A percentile compares a stretch with the other conserved stretches of the same genome.
These are phyloP conservation scores for Zaprionus kolodkinae DNA, from an alignment of 1,140 invertebrate species.

Conservation along the genomic window DNA sequence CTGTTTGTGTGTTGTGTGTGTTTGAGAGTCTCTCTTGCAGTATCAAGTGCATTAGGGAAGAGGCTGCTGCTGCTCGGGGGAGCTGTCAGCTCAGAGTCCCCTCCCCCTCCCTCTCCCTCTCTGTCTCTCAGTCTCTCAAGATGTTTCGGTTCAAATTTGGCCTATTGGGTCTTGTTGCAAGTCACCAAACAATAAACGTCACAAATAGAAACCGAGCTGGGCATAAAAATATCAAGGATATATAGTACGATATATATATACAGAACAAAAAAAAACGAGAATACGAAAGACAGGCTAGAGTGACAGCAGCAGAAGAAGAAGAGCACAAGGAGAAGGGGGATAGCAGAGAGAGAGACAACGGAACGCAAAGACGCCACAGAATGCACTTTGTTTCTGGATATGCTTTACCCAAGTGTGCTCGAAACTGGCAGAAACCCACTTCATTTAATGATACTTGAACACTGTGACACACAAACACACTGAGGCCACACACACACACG, in stretches of 20 bases:
- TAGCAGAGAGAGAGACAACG: conserved; percentile 54
- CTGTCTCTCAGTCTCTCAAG: conserved; percentile 51
- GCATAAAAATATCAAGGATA: conserved; percentile 80
- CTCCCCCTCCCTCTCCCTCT: conserved; percentile 10
- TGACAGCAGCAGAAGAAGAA: not conserved
- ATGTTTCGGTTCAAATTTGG: conserved; percentile 72
- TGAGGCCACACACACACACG: conserved; percentile 29
- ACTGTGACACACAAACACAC: conserved; percentile 82
- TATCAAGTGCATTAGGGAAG: conserved; percentile 12
- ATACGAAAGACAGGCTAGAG: conserved; percentile 28
- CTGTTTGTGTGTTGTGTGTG: conserved; percentile 18
- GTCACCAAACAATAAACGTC: conserved; percentile 76
- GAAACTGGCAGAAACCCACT: conserved; percentile 84
- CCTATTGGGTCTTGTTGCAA: conserved; percentile 73
- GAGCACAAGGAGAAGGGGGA: not conserved
- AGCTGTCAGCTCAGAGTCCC: conserved; percentile 14
- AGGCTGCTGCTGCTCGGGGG: not conserved
- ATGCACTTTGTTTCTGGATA: conserved; percentile 83
- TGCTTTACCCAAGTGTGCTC: conserved; percentile 84
- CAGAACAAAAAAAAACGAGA: conserved; percentile 16
- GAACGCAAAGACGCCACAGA: conserved; percentile 77
- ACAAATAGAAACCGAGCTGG: conserved; percentile 69
- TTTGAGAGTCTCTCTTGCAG: not conserved
- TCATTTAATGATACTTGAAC: conserved; percentile 84
- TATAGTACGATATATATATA: conserved; percentile 32